These are phyloP conservation scores for Tokudaia tokunoshimensis DNA, from an alignment of 2,797 vertebrate genomes.

Conservation along the genomic window DNA sequence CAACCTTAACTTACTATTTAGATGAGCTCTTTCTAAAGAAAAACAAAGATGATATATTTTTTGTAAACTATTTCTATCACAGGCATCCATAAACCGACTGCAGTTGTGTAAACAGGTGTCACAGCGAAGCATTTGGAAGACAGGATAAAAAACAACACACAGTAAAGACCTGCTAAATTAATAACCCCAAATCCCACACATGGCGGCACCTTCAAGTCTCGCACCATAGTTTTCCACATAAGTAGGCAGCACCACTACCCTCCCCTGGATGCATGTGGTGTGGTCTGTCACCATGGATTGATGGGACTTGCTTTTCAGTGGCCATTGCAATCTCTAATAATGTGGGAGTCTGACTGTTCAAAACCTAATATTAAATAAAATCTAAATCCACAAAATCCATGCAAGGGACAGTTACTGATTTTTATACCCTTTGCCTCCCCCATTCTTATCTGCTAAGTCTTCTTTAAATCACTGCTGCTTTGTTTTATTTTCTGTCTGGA, in stretches of 20 bases:
- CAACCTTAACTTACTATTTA: slow-evolving; percentile 90
- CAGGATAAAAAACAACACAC: slow-evolving; percentile 32
- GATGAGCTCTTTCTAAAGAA: slow-evolving; percentile 90
- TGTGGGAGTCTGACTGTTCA: not conserved
- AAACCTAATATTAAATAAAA: slow-evolving; percentile 63
- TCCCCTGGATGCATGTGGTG: not conserved
- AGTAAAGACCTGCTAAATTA: slow-evolving; percentile 74
- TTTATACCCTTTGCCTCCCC: not conserved
- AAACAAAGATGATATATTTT: slow-evolving; percentile 91
- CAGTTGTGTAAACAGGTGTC: slow-evolving; percentile 81
- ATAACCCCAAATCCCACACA: slow-evolving; percentile 53
- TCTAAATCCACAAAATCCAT: not conserved
- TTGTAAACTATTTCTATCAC: slow-evolving; percentile 91
- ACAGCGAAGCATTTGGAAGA: slow-evolving; percentile 77
- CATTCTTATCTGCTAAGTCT: not conserved
- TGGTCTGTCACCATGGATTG: not conserved
- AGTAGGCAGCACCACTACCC: not conserved
- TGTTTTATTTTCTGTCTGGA: slow-evolving; percentile 33
- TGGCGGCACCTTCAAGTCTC: not conserved
- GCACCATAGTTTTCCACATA: accelerated
- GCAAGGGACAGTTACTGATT: not conserved
- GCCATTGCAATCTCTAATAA: not conserved
- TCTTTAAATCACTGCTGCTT: not conserved
- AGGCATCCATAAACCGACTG: slow-evolving; percentile 87
- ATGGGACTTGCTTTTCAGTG: not conserved